Evolutionary conservation across 2,113 vertebrate genomes (phyloP), one percentile per base, ranked within the genome.

Genomic region (Strix aluco): DNA sequence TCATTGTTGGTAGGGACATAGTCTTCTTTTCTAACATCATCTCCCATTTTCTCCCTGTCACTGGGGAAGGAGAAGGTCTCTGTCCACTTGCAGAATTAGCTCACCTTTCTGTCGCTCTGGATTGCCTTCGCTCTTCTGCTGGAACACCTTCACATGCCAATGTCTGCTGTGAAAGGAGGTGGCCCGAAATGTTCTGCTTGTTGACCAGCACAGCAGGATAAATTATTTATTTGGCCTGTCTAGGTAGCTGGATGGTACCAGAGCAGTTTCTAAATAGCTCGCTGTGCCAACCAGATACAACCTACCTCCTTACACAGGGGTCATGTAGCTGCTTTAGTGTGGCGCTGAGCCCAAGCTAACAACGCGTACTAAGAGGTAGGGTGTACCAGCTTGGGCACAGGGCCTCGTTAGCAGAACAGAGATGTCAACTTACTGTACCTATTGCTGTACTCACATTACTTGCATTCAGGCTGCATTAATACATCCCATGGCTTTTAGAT

Each of bases 291-390:
- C 7, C 66, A 42, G 86, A 46, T 72, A 18, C 34, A 58, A 1
- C 54, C 44, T 77, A 2, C 55, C 34, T 72, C 44, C 38, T 73
- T n/a, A 11, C 0, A 0, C 46, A 36, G 67, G 26, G 58, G 9
- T 69, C 3, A 0, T 1, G 18, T 19, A 30, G 62, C 44, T 79
- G 42, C 61, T 42, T 26, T 13, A 38, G 36, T 4, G 1, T 87
- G 79, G 36, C 0, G 0, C 67, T 29, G 59, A 74, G 80, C 83
- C 46, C 42, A 15, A 4, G 55, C 75, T 26, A 3, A 16, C 46
- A 73, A 26, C n/a, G 54, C 0, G 0, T 62, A 11, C 29, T 16
- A 4, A 32, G 75, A 42, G n/a, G n/a, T 15, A 40, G 57, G 32
- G 7, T 46, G 26, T 67, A 15, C 42, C 32, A 55, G 52, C 38